These are phyloP conservation scores for Gryon sp. DNA, from an alignment of 1,140 invertebrate genomes.

Conservation along the genomic window DNA sequence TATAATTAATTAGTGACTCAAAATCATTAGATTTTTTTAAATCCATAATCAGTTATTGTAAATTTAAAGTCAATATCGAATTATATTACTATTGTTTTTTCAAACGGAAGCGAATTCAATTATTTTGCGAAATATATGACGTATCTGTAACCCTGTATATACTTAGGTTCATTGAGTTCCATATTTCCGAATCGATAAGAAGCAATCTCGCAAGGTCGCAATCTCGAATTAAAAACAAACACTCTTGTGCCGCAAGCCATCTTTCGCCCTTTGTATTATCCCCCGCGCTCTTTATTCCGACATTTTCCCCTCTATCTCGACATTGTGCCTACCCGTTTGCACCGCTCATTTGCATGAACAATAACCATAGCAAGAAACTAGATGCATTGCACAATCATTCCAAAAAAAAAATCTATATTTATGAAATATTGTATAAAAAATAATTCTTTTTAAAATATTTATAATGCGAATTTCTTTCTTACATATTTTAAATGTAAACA, in stretches of 20 bases:
- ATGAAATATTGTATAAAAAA: too few relatives aligned
- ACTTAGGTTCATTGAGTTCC: conserved; percentile 17
- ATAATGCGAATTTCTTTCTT: too few relatives aligned
- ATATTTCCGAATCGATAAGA: conserved; percentile 55
- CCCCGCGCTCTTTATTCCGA: conserved; percentile 50
- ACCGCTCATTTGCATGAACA: conserved; percentile 63
- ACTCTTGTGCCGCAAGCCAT: conserved; percentile 57
- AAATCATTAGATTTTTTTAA: too few relatives aligned
- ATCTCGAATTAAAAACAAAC: conserved; percentile 67
- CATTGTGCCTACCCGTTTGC: conserved; percentile 44
- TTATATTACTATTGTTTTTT: too few relatives aligned
- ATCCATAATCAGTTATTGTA: too few relatives aligned
- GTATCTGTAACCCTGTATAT: conserved; percentile 19
- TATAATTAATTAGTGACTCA: too few relatives aligned
- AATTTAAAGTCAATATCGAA: too few relatives aligned
- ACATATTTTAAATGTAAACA: too few relatives aligned
- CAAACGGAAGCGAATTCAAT: too few relatives aligned
- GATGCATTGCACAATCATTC: conserved; percentile 60
- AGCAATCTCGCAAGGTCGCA: conserved; percentile 62
- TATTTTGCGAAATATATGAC: conserved; percentile 6
- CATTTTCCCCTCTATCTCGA: conserved; percentile 41
- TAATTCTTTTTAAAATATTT: too few relatives aligned
- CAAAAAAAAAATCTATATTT: conserved; percentile 45
- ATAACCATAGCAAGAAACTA: conserved; percentile 45
- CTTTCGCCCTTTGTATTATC: conserved; percentile 59